These are phyloP conservation scores for Zophobas atratus DNA, from an alignment of 1,140 invertebrate genomes.

Conservation along the genomic window DNA sequence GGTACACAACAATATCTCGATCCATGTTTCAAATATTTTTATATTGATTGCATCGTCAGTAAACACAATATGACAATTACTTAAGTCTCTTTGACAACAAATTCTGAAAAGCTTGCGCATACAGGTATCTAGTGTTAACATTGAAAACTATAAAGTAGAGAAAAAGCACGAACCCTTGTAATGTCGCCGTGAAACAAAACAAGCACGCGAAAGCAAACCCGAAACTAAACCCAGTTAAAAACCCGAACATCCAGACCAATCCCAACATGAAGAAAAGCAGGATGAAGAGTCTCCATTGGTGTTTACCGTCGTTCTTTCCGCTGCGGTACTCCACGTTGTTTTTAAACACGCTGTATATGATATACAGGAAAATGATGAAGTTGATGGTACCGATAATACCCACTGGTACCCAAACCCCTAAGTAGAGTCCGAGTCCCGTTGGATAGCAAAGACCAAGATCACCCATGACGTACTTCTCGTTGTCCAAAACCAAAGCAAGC, in stretches of 20 bases:
- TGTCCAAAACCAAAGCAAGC: constrained; percentile 67
- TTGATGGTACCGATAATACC: constrained; percentile 72
- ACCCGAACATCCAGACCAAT: constrained; percentile 76
- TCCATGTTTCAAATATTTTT: too few relatives aligned
- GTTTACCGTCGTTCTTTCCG: constrained; percentile 66
- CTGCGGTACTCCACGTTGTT: constrained; percentile 66
- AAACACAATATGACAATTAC: background rate
- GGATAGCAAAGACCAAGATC: constrained; percentile 72
- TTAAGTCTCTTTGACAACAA: background rate
- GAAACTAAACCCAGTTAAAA: constrained; percentile 71
- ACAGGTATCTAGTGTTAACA: constrained; percentile 71
- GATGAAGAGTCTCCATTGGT: constrained; percentile 73
- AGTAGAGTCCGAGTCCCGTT: constrained; percentile 69
- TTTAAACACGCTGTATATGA: constrained; percentile 71
- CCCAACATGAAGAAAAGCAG: constrained; percentile 77
- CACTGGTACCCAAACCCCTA: constrained; percentile 73
- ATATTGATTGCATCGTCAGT: too few relatives aligned
- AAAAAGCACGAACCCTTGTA: constrained; percentile 78
- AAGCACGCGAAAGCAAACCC: constrained; percentile 72
- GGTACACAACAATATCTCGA: too few relatives aligned
- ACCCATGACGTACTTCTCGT: constrained; percentile 68
- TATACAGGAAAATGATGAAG: constrained; percentile 71
- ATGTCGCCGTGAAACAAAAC: constrained; percentile 75
- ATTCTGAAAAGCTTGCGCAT: constrained; percentile 19
- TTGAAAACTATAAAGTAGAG: constrained; percentile 77